Percentiles rank a stretch among this genome's conserved stretches.
Evolutionary conservation across 2,797 vertebrate genomes (phyloP).

Genomic region (Sebastes taczanowskii): DNA sequence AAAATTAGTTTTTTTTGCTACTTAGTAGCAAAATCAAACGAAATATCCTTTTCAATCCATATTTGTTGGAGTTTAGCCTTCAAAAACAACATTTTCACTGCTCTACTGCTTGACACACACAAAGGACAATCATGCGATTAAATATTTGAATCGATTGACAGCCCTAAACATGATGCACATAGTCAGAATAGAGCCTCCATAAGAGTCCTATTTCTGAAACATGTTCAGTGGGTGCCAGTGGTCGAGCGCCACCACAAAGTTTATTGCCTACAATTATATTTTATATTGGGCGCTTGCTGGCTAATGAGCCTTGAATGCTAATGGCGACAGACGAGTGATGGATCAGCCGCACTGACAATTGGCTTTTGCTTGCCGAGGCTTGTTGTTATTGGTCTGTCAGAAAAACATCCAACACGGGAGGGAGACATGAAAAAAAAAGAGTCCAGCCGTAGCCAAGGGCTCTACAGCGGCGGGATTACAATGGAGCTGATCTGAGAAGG

Average conservation of each 20-base stretch:
- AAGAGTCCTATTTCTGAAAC: conserved; percentile 8
- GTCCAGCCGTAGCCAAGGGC: not conserved
- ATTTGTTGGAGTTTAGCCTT: too few species aligned
- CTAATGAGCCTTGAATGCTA: conserved; percentile 77
- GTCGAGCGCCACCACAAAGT: conserved; percentile 31
- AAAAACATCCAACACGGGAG: conserved; percentile 41
- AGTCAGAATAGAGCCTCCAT: not conserved
- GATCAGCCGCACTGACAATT: conserved; percentile 51
- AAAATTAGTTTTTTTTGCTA: accelerated
- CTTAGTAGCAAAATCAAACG: accelerated
- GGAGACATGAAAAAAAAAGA: conserved; percentile 25
- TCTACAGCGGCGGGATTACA: conserved; percentile 6
- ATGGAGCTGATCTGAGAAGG: not conserved
- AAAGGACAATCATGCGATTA: not conserved
- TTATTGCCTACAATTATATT: conserved; percentile 64
- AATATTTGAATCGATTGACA: not conserved
- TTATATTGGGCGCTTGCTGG: conserved; percentile 60
- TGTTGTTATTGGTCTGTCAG: conserved; percentile 55
- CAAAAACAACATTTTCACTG: too few species aligned
- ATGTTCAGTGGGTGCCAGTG: not conserved
- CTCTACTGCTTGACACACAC: too few species aligned
- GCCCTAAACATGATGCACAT: not conserved
- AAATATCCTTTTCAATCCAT: too few species aligned
- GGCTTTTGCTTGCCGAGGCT: conserved; percentile 31
- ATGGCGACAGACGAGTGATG: conserved; percentile 64